Base-by-base conservation (phyloP, 1,140 invertebrate species). In the Aporrectodea caliginosa region DNA sequence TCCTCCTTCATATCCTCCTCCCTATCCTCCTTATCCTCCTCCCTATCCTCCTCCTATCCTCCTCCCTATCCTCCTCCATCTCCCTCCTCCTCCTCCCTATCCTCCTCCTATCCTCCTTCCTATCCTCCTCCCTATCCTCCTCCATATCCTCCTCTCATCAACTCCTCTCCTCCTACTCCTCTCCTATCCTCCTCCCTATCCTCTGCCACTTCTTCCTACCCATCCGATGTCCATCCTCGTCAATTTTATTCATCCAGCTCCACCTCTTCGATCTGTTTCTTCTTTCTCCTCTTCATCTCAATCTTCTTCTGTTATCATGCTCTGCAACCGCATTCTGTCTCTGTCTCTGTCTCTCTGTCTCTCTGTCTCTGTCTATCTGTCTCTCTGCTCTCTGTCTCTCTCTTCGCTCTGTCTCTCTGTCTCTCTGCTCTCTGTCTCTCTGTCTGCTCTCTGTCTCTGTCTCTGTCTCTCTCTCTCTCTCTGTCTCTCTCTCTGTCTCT, bases 381-480 rank as follows among this genome's bases (percentile, higher is more conserved):
- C n/a, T n/a, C n/a, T n/a, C n/a, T n/a, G n/a, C n/a, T n/a, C n/a
- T n/a, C n/a, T n/a, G n/a, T n/a, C n/a, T n/a, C n/a, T n/a, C n/a
- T n/a, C n/a, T n/a, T 74, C 31, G 33, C 1, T 74, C 73, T 31
- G 1, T 74, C n/a, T 31, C 1, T 74, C 73, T 31, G 1, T 74
- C 73, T 31, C n/a, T n/a, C n/a, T n/a, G n/a, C n/a, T n/a, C n/a
- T n/a, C n/a, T n/a, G n/a, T n/a, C n/a, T n/a, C n/a, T n/a, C n/a
- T n/a, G n/a, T n/a, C n/a, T n/a, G n/a, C n/a, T n/a, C n/a, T n/a
- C n/a, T n/a, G n/a, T n/a, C 73, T 74, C n/a, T 31, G 1, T 74
- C 73, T 31, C 73, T 74, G 29, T 35, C 75, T 35, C 75, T 35
- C 75, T 35, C 75, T 35, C 75, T 35, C 75, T 35, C 75, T 76